These are phyloP conservation scores for Boloria selene DNA, from an alignment of 2,888 invertebrate species.

Conservation along the genomic window DNA sequence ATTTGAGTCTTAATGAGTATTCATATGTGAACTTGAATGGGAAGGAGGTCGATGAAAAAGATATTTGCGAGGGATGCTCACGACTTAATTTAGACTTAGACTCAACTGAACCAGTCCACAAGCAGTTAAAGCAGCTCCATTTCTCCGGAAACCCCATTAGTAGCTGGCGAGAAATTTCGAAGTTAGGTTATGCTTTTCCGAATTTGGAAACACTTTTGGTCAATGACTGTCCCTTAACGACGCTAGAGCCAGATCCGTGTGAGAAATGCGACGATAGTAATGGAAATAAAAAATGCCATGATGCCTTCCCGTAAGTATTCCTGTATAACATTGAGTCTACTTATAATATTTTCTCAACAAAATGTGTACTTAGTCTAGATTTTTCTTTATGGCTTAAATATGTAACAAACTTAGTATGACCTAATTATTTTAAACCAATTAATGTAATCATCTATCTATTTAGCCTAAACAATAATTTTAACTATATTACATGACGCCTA, in stretches of 20 bases:
- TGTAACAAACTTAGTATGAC: too few relatives aligned
- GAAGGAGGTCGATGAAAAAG: conserved; percentile 62
- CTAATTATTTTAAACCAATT: conserved; percentile 1
- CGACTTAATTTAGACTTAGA: conserved; percentile 67
- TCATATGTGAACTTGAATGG: conserved; percentile 86
- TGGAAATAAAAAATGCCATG: conserved; percentile 82
- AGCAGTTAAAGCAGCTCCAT: conserved; percentile 89
- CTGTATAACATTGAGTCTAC: neutral
- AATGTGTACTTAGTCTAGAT: too few relatives aligned
- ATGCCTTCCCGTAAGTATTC: conserved; percentile 81
- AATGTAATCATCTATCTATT: conserved; percentile 10
- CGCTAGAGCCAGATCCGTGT: conserved; percentile 83
- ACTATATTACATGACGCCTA: conserved; percentile 18
- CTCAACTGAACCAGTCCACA: conserved; percentile 79
- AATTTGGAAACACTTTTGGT: conserved; percentile 91
- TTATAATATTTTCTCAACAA: too few relatives aligned
- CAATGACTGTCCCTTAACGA: conserved; percentile 91
- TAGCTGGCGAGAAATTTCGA: conserved; percentile 91
- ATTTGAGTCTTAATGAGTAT: conserved; percentile 95
- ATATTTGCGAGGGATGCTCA: conserved; percentile 69
- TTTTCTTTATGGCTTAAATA: too few relatives aligned
- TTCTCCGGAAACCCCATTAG: conserved; percentile 94
- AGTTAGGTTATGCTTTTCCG: conserved; percentile 93
- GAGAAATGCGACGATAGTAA: conserved; percentile 77
- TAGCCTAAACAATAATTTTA: conserved; percentile 8